Evolutionary conservation across 2,888 invertebrate genomes (phyloP).

Genomic region (Polyommatus icarus): DNA sequence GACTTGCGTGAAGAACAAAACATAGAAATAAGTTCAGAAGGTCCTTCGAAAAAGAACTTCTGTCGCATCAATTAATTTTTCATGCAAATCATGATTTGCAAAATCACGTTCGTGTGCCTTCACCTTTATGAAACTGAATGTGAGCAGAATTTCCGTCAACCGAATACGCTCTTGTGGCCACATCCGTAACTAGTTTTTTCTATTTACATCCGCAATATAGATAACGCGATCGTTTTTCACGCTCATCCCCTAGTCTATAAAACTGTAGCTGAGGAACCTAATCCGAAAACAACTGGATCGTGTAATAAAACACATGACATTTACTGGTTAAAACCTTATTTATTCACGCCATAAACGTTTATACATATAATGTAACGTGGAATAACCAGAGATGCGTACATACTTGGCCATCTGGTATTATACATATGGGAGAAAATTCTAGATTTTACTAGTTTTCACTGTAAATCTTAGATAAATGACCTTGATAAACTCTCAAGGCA

Average conservation of each 20-base stretch:
- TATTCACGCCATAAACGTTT: constrained; percentile 3
- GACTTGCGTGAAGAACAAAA: no score
- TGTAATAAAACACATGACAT: constrained; percentile 17
- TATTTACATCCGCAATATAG: background rate
- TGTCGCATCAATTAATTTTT: no score
- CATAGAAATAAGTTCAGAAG: no score
- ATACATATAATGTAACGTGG: constrained; percentile 12
- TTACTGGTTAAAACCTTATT: constrained; percentile 20
- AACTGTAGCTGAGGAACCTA: constrained; percentile 10
- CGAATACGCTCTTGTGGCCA: no score
- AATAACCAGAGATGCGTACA: background rate
- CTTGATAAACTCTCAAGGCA: no score
- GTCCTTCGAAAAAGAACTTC: no score
- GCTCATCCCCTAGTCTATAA: constrained; percentile 3
- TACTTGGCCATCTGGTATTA: background rate
- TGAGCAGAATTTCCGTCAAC: background rate
- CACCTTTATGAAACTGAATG: background rate
- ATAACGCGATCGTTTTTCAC: background rate
- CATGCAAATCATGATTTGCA: no score
- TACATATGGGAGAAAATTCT: no score
- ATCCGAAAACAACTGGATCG: constrained; percentile 11
- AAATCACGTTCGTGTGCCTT: no score
- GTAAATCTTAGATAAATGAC: no score
- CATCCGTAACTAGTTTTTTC: no score
- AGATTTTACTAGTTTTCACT: no score